These are phyloP conservation scores for Nothoprocta perdicaria DNA, from an alignment of 2,113 vertebrate genomes.

Conservation along the genomic window DNA sequence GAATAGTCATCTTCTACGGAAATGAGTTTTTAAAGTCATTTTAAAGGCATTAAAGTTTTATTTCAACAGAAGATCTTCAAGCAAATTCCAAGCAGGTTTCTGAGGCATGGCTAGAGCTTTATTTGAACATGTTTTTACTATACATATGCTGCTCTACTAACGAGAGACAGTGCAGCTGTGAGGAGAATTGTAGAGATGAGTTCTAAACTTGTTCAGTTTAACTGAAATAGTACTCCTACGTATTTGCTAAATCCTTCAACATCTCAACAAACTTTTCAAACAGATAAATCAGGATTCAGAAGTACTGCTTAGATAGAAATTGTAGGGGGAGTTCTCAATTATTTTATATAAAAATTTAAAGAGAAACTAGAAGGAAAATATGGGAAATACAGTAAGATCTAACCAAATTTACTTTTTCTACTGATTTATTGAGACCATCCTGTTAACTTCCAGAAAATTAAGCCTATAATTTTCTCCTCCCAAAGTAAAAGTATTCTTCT, in stretches of 20 bases:
- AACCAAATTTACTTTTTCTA: not conserved
- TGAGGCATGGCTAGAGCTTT: not conserved
- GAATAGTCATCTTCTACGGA: not conserved
- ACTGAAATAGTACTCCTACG: not conserved
- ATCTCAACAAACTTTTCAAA: not conserved
- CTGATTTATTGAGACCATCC: conserved; percentile 11
- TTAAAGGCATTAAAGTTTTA: not conserved
- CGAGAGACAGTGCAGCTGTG: not conserved
- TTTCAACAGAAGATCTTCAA: not conserved
- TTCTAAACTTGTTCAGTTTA: not conserved
- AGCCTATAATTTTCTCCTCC: not conserved
- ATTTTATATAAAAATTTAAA: not conserved
- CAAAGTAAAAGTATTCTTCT: not conserved
- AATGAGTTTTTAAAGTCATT: not conserved
- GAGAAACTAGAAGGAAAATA: not conserved
- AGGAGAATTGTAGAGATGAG: not conserved
- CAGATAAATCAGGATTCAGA: not conserved
- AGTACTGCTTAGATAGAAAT: not conserved
- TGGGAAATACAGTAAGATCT: not conserved
- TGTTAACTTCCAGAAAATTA: conserved; percentile 11
- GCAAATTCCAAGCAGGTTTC: not conserved
- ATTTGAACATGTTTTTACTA: not conserved
- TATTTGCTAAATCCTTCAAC: not conserved
- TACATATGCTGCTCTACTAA: not conserved
- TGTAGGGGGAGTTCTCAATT: not conserved